Percentiles rank a stretch among this genome's conserved stretches.
Evolutionary conservation across 2,888 invertebrate genomes (phyloP).

Genomic region (Abscondita cerata): DNA sequence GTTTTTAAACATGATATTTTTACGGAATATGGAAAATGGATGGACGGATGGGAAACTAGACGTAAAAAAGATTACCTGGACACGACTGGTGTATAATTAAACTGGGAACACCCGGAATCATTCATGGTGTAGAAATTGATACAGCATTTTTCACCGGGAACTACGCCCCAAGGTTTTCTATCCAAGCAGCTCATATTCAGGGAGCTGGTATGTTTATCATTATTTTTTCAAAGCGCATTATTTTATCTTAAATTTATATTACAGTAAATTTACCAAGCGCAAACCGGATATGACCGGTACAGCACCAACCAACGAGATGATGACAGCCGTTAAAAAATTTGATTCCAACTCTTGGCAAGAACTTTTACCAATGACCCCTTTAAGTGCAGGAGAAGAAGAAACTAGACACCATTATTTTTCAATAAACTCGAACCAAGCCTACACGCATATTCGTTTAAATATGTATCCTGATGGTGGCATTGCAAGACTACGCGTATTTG

Average conservation of each 20-base stretch:
- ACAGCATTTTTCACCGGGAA: conserved; percentile 71
- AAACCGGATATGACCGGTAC: conserved; percentile 58
- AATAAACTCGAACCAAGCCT: conserved; percentile 61
- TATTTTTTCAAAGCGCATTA: too few relatives aligned
- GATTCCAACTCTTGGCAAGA: conserved; percentile 65
- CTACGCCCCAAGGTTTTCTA: conserved; percentile 67
- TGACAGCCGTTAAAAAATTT: conserved; percentile 59
- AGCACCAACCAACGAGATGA: conserved; percentile 60
- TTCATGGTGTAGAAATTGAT: conserved; percentile 65
- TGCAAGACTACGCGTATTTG: conserved; percentile 66
- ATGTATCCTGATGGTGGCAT: conserved; percentile 72
- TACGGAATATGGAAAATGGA: conserved; percentile 71
- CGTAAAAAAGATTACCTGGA: conserved; percentile 65
- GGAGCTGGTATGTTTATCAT: too few relatives aligned
- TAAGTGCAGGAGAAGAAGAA: conserved; percentile 65
- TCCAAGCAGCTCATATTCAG: conserved; percentile 67
- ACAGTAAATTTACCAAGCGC: too few relatives aligned
- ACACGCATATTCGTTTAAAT: conserved; percentile 68
- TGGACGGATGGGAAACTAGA: conserved; percentile 74
- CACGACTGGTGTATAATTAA: conserved; percentile 71
- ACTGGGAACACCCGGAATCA: conserved; percentile 63
- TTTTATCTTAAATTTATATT: too few relatives aligned
- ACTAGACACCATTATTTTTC: conserved; percentile 66
- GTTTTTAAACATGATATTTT: conserved; percentile 65
- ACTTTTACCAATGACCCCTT: conserved; percentile 62